Percentiles rank a stretch among this genome's conserved stretches.
Conservation (phyloP, 2,888 invertebrate genomes). For the Euzophera pinguis region DNA sequence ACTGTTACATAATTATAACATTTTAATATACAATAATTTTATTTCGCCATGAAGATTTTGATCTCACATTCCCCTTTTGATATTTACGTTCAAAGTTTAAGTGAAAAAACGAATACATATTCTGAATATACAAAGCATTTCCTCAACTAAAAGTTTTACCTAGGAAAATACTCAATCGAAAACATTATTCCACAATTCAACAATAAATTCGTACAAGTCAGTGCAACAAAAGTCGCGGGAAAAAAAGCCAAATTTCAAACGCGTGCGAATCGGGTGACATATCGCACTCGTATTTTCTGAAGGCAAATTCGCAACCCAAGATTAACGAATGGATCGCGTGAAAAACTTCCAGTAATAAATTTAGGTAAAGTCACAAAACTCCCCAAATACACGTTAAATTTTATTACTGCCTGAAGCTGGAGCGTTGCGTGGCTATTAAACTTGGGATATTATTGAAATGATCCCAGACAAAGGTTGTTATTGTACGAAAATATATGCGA, state of each 20-base stretch:
- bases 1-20: too few species aligned
- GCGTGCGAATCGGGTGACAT: constrained; percentile 5
- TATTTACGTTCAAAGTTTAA: background rate
- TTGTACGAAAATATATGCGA: constrained; percentile 45
- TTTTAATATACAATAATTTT: too few species aligned
- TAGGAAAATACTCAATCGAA: background rate
- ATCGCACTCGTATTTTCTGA: constrained; percentile 36
- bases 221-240: constrained; percentile 13
- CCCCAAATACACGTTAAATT: constrained; percentile 65
- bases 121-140: constrained; percentile 1
- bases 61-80: background rate
- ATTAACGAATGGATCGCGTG: constrained; percentile 64
- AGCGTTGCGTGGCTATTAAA: constrained; percentile 57
- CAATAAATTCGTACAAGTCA: constrained; percentile 13
- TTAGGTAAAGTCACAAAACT: constrained; percentile 60
- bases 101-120: constrained; percentile 1
- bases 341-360: constrained; percentile 67
- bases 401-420: constrained; percentile 59
- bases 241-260: background rate
- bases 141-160: background rate
- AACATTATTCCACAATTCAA: constrained; percentile 10
- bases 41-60: too few species aligned
- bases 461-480: constrained; percentile 59
- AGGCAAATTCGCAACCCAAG: constrained; percentile 41
- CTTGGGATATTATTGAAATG: constrained; percentile 72